Evolutionary conservation across 2,797 vertebrate genomes (phyloP), one percentile per base, ranked within the genome.

Genomic region (Silurus aristotelis): DNA sequence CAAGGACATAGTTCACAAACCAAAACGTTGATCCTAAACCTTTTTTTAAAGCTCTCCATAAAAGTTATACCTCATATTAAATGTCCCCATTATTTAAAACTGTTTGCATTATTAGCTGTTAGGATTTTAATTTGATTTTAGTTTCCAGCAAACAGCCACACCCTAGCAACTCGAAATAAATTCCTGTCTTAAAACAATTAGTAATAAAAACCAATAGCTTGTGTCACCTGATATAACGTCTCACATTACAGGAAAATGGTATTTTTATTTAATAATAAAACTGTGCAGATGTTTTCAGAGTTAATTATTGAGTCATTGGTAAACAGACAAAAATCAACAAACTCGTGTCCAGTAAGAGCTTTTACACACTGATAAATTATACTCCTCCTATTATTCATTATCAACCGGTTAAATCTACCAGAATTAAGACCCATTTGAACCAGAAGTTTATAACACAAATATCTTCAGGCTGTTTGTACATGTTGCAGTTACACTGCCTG

Each of bases 281-380:
- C 20, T 61, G 31, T 64, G 25, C 3, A 63, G 13, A 6, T 80
- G 58, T 6, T 79, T 79, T 22, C 38, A 43, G 20, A 46, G 77
- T 79, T 22, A 80, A 80, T 64, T 43, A 80, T 48, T 80, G 22
- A 63, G 38, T n/a, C 38, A 64, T 63, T 43, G 38, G 58, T 43
- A 78, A 61, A 63, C 27, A 22, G 20, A 25, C 0, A 79, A n/a
- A 79, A 43, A 61, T 43, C 17, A 43, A 22, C 8, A 61, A 12
- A 46, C 38, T 6, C 19, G 1, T 73, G 22, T 73, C 71, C 46
- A 52, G n/a, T 1, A 5, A 8, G 15, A 56, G 25, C 6, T 27
- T 56, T 76, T 76, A 8, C 17, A 12, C 48, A 31, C 15, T 75
- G 6, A 55, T 56, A 75, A 55, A 25, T 75, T 27, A 27, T 76